phyloP scores from a whole-genome alignment of 2,113 vertebrate species.

The Strigops habroptila region DNA sequence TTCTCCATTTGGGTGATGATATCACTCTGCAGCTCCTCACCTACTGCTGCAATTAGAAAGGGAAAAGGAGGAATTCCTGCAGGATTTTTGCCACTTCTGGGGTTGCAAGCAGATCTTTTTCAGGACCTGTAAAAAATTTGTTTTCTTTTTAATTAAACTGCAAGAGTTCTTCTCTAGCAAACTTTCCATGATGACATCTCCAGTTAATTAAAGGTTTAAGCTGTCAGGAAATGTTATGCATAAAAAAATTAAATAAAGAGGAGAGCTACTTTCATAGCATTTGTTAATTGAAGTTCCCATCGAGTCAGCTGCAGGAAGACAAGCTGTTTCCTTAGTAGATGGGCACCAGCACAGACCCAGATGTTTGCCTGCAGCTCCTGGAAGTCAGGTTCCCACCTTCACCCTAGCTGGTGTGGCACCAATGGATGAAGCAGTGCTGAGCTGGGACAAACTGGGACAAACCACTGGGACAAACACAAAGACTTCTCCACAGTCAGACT shows the following conservation, averaged over 20 bases:
- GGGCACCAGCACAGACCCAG: not conserved
- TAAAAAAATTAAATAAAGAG: constrained; percentile 9
- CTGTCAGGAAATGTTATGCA: constrained; percentile 62
- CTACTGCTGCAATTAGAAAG: constrained; percentile 49
- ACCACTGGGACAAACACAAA: not conserved
- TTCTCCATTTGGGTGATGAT: not conserved
- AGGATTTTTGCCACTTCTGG: constrained; percentile 7
- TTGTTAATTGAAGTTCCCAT: constrained; percentile 45
- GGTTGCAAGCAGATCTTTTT: constrained; percentile 64
- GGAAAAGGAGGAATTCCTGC: constrained; percentile 34
- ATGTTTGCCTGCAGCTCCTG: not conserved
- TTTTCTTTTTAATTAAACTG: constrained; percentile 73
- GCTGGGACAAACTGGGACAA: no score
- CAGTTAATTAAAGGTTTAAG: constrained; percentile 77
- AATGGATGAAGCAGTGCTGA: not conserved
- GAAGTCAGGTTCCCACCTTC: not conserved
- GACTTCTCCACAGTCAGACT: not conserved
- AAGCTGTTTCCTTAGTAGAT: not conserved
- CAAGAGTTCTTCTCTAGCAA: constrained; percentile 65
- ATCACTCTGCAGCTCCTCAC: not conserved
- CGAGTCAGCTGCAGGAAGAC: not conserved
- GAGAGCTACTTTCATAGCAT: constrained; percentile 44
- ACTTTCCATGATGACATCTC: constrained; percentile 68
- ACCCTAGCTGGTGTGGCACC: not conserved
- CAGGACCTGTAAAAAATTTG: constrained; percentile 60